Percentiles rank a stretch among this genome's conserved stretches.
Conservation (phyloP, 1,140 invertebrate genomes). For the Sweltsa coloradensis region DNA sequence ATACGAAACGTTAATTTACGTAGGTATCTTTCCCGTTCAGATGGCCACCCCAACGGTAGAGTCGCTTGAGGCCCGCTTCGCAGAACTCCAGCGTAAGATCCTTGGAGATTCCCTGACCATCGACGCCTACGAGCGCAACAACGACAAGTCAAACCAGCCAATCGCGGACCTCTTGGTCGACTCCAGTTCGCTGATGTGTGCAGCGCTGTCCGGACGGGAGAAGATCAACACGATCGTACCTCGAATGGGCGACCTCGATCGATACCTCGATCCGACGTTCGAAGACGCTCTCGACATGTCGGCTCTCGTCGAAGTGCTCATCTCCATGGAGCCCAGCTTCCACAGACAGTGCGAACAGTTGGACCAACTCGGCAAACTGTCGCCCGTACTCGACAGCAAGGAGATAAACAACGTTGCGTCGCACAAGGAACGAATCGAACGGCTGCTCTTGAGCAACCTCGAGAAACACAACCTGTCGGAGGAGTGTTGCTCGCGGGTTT, state of each 20-base stretch:
- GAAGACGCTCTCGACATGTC: not conserved
- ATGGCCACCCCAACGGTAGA: too few relatives aligned
- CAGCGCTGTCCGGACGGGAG: too few relatives aligned
- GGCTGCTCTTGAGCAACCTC: not conserved
- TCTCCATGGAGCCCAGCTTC: not conserved
- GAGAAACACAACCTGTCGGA: not conserved
- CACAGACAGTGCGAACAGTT: not conserved
- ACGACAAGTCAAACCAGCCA: too few relatives aligned
- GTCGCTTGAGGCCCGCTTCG: too few relatives aligned
- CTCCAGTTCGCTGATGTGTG: too few relatives aligned
- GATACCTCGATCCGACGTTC: not conserved
- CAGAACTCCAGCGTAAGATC: too few relatives aligned
- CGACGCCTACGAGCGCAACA: too few relatives aligned
- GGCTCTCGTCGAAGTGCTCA: not conserved
- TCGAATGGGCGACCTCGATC: slow-evolving; percentile 1
- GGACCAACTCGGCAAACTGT: not conserved
- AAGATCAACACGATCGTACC: not conserved
- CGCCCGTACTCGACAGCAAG: not conserved
- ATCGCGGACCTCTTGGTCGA: too few relatives aligned
- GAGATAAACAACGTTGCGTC: not conserved
- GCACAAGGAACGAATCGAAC: not conserved
- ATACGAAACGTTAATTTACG: too few relatives aligned
- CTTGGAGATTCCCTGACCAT: too few relatives aligned
- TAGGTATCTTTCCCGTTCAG: too few relatives aligned
- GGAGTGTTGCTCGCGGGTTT: not conserved